A percentile compares a stretch with the other conserved stretches of the same genome.
phyloP scores from a whole-genome alignment of 2,888 invertebrate genomes.

The Papilio demoleus region DNA sequence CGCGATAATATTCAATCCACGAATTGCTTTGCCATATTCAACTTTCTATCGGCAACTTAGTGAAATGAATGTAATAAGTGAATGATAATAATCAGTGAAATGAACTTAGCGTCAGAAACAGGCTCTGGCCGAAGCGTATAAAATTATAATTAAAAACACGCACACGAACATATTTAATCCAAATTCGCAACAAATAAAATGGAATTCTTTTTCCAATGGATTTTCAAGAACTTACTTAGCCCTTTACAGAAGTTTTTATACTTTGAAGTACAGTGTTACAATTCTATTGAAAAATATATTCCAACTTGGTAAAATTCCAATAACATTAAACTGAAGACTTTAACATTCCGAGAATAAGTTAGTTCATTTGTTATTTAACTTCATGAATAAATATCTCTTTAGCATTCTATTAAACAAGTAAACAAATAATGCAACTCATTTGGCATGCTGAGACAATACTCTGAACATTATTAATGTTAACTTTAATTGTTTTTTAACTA shows the following conservation, averaged over 20 bases:
- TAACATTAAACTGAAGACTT: neutral
- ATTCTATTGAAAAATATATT: neutral
- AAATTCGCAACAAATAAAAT: too few species aligned
- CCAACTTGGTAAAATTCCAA: neutral
- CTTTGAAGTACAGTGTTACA: neutral
- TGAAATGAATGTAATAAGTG: too few species aligned
- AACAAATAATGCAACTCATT: slow-evolving; percentile 3
- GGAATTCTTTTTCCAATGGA: too few species aligned
- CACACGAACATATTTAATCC: too few species aligned
- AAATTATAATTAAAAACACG: too few species aligned
- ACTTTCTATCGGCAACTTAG: too few species aligned
- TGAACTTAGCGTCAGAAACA: too few species aligned
- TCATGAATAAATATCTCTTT: slow-evolving; percentile 31
- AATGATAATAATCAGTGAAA: too few species aligned
- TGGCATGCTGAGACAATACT: neutral
- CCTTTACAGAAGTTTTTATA: neutral
- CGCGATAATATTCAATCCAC: too few species aligned
- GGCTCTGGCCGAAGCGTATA: too few species aligned
- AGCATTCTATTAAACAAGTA: slow-evolving; percentile 22
- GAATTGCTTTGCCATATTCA: too few species aligned
- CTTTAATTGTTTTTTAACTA: slow-evolving; percentile 23
- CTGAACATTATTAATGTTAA: neutral
- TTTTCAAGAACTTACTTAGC: neutral
- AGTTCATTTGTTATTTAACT: slow-evolving; percentile 33
- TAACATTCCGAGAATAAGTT: neutral